A percentile compares a stretch with the other conserved stretches of the same genome.
Evolutionary conservation across 1,140 invertebrate species (phyloP).

Genomic region (Lepidurus couesii): DNA sequence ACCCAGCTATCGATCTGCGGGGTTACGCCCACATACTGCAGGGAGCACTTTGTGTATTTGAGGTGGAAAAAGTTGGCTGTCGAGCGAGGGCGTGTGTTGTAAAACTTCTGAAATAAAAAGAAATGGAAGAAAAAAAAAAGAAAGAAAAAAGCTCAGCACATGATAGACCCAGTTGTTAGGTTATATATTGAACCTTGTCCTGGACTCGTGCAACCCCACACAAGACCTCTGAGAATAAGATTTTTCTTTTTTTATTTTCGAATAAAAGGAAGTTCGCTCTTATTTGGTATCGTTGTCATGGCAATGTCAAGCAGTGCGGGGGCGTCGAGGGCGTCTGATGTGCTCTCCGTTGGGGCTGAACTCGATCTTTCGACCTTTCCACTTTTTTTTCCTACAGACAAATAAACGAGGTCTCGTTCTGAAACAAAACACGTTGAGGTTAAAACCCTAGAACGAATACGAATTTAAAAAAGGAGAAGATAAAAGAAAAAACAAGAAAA

Average conservation of each 20-base stretch:
- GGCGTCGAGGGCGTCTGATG: slow-evolving; percentile 20
- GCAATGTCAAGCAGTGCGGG: background rate
- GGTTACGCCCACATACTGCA: background rate
- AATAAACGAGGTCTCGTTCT: background rate
- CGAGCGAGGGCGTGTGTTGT: background rate
- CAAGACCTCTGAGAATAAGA: too few relatives aligned
- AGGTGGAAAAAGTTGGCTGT: background rate
- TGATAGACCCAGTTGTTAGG: too few relatives aligned
- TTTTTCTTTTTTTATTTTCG: too few relatives aligned
- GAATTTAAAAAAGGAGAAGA: background rate
- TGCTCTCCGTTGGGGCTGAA: background rate
- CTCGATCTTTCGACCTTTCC: slow-evolving; percentile 9
- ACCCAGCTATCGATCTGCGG: background rate
- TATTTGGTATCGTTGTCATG: background rate
- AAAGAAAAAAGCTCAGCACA: too few relatives aligned
- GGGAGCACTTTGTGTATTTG: background rate
- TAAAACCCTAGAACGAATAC: background rate
- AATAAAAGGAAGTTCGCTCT: background rate
- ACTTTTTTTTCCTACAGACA: background rate
- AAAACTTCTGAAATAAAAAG: background rate
- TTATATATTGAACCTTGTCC: too few relatives aligned
- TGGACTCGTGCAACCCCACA: too few relatives aligned
- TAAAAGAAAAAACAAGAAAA: background rate
- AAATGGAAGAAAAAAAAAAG: too few relatives aligned
- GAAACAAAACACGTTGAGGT: too few relatives aligned